Conservation (phyloP, 2,113 vertebrate genomes). For the Rutilus rutilus region DNA sequence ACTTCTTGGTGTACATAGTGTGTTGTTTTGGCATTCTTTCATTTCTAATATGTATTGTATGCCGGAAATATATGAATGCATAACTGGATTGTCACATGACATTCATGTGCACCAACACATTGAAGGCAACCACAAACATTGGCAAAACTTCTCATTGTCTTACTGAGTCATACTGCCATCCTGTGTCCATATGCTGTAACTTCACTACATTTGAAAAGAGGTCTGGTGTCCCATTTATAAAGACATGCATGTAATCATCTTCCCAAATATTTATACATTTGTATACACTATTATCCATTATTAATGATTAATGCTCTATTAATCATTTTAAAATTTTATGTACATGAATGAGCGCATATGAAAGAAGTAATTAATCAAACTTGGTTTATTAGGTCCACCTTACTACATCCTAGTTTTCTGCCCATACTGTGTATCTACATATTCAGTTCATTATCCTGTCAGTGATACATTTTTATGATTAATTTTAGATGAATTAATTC, state of each 20-base stretch:
- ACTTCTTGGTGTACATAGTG: neutral
- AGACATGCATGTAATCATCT: neutral
- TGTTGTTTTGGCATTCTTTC: neutral
- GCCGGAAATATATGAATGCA: neutral
- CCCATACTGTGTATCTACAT: neutral
- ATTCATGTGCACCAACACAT: neutral
- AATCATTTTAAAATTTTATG: neutral
- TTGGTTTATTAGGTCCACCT: neutral
- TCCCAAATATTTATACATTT: neutral
- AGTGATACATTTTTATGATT: neutral
- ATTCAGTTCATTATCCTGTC: neutral
- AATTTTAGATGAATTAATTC: neutral
- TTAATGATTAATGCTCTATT: neutral
- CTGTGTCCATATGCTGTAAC: slow-evolving; percentile 53
- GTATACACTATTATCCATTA: neutral
- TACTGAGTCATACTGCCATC: slow-evolving; percentile 54
- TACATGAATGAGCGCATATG: neutral
- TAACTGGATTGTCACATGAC: slow-evolving; percentile 15
- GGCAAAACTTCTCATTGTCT: slow-evolving; percentile 16
- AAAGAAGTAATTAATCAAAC: neutral
- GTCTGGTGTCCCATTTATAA: slow-evolving; percentile 11
- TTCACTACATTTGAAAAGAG: slow-evolving; percentile 25
- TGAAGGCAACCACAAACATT: slow-evolving; percentile 9
- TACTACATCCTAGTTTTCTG: neutral
- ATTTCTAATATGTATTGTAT: neutral